These are phyloP conservation scores for Fundulus diaphanus DNA, from an alignment of 2,797 vertebrate species.

Conservation along the genomic window DNA sequence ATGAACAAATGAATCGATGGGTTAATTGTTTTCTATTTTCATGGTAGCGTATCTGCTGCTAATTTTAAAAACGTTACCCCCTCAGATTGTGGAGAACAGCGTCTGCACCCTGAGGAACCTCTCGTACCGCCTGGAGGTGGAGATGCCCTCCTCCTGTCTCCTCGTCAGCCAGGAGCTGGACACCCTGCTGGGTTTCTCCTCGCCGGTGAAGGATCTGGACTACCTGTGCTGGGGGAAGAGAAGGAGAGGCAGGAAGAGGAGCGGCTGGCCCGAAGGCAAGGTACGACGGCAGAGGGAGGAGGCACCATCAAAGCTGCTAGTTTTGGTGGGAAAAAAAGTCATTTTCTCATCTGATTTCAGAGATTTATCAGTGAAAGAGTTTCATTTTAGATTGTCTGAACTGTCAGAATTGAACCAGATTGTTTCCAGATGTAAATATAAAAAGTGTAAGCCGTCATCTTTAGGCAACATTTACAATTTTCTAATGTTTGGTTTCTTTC, in stretches of 20 bases:
- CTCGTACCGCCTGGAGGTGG: constrained; percentile 95
- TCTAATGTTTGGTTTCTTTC: too few relatives aligned
- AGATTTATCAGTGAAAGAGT: neutral
- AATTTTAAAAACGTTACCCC: neutral
- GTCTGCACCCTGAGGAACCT: constrained; percentile 97
- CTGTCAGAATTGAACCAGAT: too few relatives aligned
- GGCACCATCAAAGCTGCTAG: neutral
- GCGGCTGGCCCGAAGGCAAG: constrained; percentile 90
- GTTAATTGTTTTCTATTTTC: neutral
- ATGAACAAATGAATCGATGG: neutral
- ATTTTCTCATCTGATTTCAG: neutral
- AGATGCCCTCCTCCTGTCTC: constrained; percentile 95
- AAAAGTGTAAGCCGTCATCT: too few relatives aligned
- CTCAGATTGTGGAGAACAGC: constrained; percentile 97
- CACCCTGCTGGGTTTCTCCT: constrained; percentile 91
- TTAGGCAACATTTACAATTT: too few relatives aligned
- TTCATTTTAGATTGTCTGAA: too few relatives aligned
- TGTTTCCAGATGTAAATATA: too few relatives aligned
- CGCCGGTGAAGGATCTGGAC: constrained; percentile 92
- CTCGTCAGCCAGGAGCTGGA: constrained; percentile 92
- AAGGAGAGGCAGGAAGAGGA: constrained; percentile 91
- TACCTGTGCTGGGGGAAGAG: constrained; percentile 98
- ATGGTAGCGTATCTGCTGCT: too few relatives aligned
- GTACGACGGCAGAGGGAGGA: constrained; percentile 59
- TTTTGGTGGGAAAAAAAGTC: neutral